phyloP scores from a whole-genome alignment of 2,888 invertebrate species.

The Sphaerophoria taeniata region DNA sequence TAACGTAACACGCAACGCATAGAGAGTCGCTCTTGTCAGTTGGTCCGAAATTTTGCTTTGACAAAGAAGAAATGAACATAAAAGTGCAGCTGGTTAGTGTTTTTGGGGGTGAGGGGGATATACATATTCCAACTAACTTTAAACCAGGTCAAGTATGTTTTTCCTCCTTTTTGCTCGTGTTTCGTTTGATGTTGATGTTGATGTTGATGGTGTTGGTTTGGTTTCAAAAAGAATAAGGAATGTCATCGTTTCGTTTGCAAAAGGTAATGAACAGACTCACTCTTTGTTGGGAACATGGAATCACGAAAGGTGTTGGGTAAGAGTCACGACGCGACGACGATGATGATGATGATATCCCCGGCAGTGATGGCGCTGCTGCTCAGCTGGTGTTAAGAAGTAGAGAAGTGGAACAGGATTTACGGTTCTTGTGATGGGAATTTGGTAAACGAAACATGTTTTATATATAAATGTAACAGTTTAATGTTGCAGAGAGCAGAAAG shows the following conservation, averaged over 20 bases:
- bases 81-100: conserved; percentile 19
- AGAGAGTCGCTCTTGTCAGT: not conserved
- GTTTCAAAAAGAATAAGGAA: conserved; percentile 19
- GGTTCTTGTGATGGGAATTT: conserved; percentile 42
- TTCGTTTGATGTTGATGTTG: not conserved
- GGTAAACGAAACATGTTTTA: conserved; percentile 27
- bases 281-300: conserved; percentile 15
- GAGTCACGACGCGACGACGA: conserved; percentile 32
- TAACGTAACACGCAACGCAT: conserved; percentile 2
- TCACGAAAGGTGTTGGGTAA: conserved; percentile 51
- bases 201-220: not conserved
- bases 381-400: not conserved
- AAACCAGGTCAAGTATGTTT: conserved; percentile 27
- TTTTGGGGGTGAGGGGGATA: not conserved
- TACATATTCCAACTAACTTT: not conserved
- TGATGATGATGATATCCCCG: not conserved
- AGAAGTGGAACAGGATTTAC: conserved; percentile 63
- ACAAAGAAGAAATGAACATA: conserved; percentile 27
- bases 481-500: conserved; percentile 28
- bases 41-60: conserved; percentile 23
- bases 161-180: not conserved
- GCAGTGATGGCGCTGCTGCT: too few relatives aligned
- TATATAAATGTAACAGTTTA: not conserved
- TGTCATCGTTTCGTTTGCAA: conserved; percentile 21
- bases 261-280: conserved; percentile 30